phyloP scores from a whole-genome alignment of 2,797 vertebrate species.

The Balearica regulorum region DNA sequence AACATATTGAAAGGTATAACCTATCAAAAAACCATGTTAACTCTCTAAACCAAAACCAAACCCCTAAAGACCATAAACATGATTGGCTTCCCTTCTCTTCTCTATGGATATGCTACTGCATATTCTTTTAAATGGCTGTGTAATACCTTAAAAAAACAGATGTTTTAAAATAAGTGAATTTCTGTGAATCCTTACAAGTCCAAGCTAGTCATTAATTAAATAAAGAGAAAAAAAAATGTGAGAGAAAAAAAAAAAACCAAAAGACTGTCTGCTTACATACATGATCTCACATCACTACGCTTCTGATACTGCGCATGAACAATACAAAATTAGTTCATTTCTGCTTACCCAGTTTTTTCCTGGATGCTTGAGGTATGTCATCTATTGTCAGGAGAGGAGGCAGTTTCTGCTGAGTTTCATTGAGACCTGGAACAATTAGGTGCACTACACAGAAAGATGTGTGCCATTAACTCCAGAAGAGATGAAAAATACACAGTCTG shows the following conservation, averaged over 20 bases:
- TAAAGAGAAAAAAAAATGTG: neutral
- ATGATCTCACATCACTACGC: rapidly evolving
- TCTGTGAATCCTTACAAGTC: neutral
- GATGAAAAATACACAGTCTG: neutral
- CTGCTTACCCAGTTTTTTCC: slow-evolving; percentile 71
- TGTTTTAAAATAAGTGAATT: neutral
- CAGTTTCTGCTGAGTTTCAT: slow-evolving; percentile 71
- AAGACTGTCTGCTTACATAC: neutral
- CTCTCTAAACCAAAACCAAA: neutral
- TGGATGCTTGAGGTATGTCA: slow-evolving; percentile 68
- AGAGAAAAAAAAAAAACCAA: neutral
- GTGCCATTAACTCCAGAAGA: neutral
- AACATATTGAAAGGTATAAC: neutral
- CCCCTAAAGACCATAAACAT: neutral
- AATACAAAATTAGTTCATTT: neutral
- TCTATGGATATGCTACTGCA: neutral
- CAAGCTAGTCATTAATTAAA: neutral
- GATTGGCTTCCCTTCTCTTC: neutral
- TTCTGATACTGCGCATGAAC: neutral
- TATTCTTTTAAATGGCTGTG: neutral
- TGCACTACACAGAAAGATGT: slow-evolving; percentile 68
- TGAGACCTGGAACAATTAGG: slow-evolving; percentile 75
- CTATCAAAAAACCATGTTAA: neutral
- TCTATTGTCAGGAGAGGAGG: slow-evolving; percentile 66
- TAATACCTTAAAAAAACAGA: neutral